phyloP scores from a whole-genome alignment of 2,797 vertebrate genomes.

The Microcaecilia unicolor region DNA sequence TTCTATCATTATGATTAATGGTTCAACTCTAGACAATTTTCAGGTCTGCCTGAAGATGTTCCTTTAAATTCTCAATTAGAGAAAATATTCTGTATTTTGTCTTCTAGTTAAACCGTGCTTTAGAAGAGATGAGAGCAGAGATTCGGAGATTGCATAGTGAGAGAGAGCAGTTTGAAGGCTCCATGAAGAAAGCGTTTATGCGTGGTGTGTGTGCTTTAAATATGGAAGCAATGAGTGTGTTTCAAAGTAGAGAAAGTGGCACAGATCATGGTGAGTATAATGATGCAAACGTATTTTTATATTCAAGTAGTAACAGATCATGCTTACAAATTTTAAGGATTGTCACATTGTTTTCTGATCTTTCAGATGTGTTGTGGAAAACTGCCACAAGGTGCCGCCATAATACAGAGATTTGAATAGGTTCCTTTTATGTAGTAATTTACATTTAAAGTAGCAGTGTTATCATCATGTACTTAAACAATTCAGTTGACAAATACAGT shows the following conservation, averaged over 20 bases:
- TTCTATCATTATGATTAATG: too few species aligned
- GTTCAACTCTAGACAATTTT: not conserved
- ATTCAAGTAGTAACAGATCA: too few species aligned
- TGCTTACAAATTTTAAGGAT: not conserved
- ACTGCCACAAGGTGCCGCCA: slow-evolving; percentile 21
- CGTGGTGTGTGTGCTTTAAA: slow-evolving; percentile 93
- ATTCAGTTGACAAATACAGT: too few species aligned
- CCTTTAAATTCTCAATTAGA: not conserved
- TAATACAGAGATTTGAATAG: not conserved
- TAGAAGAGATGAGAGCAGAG: slow-evolving; percentile 73
- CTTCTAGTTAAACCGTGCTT: slow-evolving; percentile 59
- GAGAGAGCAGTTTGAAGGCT: slow-evolving; percentile 78
- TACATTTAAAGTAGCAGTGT: too few species aligned
- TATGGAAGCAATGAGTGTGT: slow-evolving; percentile 90
- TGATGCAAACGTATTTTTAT: too few species aligned
- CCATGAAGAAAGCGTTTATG: slow-evolving; percentile 97
- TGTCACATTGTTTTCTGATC: too few species aligned
- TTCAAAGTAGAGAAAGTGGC: slow-evolving; percentile 63
- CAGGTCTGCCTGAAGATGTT: too few species aligned
- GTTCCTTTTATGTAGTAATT: too few species aligned
- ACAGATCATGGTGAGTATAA: slow-evolving; percentile 49
- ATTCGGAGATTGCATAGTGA: slow-evolving; percentile 72
- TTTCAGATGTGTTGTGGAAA: too few species aligned
- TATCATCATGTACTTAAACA: too few species aligned
- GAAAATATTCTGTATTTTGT: not conserved